These are phyloP conservation scores for Petroica traversi DNA, from an alignment of 2,113 vertebrate genomes.

Conservation along the genomic window DNA sequence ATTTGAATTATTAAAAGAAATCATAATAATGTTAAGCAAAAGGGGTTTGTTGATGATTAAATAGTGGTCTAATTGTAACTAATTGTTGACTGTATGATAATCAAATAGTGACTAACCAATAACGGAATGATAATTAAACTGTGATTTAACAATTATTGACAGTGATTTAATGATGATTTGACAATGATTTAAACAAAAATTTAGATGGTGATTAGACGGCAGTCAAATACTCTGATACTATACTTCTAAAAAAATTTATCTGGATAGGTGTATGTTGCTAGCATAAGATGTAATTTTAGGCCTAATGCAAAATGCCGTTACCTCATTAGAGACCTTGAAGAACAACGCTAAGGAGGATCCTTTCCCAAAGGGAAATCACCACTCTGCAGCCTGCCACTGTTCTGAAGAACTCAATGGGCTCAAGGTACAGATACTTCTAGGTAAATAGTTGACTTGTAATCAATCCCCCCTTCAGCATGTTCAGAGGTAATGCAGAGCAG, in stretches of 20 bases:
- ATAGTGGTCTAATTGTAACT: not conserved
- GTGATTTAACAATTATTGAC: not conserved
- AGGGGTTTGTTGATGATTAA: not conserved
- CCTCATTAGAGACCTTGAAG: rapidly evolving
- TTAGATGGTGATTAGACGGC: not conserved
- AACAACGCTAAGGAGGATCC: not conserved
- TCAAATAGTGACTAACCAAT: not conserved
- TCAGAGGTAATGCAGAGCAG: not conserved
- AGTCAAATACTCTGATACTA: not conserved
- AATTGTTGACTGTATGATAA: not conserved
- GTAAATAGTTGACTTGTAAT: not conserved
- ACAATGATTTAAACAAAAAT: not conserved
- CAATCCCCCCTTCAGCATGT: rapidly evolving
- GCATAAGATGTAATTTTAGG: not conserved
- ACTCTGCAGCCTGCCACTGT: rapidly evolving
- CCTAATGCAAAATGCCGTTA: not conserved
- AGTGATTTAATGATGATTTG: not conserved
- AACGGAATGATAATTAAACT: not conserved
- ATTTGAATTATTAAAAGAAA: not conserved
- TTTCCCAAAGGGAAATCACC: not conserved
- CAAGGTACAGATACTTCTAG: rapidly evolving
- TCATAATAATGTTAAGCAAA: not conserved
- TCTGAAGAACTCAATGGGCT: not conserved
- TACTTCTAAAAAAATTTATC: not conserved
- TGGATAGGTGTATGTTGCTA: not conserved